A percentile compares a stretch with the other conserved stretches of the same genome.
These are phyloP conservation scores for Paragorgia papillata DNA, from an alignment of 92 coral and sea anemone genomes.

Conservation along the genomic window DNA sequence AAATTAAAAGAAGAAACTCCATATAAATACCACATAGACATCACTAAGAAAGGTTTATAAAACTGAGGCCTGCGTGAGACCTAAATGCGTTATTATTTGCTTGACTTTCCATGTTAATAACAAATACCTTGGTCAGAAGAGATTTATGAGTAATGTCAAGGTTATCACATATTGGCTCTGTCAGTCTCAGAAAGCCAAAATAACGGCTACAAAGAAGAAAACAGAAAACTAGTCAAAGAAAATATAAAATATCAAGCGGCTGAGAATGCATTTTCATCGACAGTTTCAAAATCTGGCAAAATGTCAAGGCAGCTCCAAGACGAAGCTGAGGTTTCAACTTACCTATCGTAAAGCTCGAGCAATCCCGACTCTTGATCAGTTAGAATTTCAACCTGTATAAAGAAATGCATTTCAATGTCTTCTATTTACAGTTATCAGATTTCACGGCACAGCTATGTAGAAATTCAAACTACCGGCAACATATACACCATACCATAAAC, in stretches of 20 bases:
- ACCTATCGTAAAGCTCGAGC: conserved; percentile 98
- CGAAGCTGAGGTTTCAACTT: conserved; percentile 14
- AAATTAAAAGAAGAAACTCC: conserved; percentile 8
- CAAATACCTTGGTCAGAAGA: conserved; percentile 85
- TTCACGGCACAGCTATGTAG: conserved; percentile 13
- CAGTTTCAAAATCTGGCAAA: conserved; percentile 26
- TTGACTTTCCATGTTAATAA: too few species aligned
- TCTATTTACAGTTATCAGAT: conserved; percentile 41
- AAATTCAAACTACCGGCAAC: conserved; percentile 12
- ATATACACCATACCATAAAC: conserved; percentile 3
- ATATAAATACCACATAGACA: background rate
- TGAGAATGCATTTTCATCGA: background rate
- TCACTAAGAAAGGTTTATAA: too few species aligned
- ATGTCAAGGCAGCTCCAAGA: conserved; percentile 26
- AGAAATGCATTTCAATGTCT: background rate
- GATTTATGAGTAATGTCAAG: conserved; percentile 83
- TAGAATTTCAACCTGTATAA: conserved; percentile 89
- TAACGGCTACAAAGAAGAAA: conserved; percentile 82
- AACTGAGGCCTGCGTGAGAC: too few species aligned
- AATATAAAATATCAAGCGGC: background rate
- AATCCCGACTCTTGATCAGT: conserved; percentile 99
- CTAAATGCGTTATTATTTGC: too few species aligned
- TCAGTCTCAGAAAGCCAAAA: conserved; percentile 95
- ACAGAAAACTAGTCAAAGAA: conserved; percentile 1
- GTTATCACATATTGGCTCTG: conserved; percentile 96